A percentile compares a stretch with the other conserved stretches of the same genome.
These are phyloP conservation scores for human DNA, from an alignment of 2,113 vertebrate genomes.

Conservation along the genomic window DNA sequence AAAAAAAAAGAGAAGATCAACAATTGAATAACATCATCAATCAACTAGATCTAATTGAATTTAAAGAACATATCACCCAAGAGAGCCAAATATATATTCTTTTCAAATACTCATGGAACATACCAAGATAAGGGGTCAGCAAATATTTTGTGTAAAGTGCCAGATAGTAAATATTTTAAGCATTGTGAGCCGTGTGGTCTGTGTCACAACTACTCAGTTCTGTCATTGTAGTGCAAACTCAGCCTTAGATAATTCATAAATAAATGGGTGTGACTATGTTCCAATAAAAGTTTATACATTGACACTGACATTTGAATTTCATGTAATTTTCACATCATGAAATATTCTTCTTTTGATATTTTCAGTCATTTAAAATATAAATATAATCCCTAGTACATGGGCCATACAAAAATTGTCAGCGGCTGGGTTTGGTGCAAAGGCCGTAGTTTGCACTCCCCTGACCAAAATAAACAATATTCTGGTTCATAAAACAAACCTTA, in stretches of 20 bases:
- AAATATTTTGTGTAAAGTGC: background rate
- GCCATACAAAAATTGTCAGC: background rate
- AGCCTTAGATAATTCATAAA: background rate
- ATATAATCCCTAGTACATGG: background rate
- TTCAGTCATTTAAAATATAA: background rate
- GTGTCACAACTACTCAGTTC: background rate
- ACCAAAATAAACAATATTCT: background rate
- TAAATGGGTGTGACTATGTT: background rate
- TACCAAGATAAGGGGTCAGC: background rate
- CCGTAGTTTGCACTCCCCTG: background rate
- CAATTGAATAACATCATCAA: background rate
- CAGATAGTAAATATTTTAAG: background rate
- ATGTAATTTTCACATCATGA: background rate
- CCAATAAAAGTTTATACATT: background rate
- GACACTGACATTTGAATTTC: background rate
- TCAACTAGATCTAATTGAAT: background rate
- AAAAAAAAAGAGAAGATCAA: background rate
- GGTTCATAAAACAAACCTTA: background rate
- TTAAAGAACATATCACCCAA: slow-evolving; percentile 3
- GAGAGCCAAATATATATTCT: background rate
- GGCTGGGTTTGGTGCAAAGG: background rate
- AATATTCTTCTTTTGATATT: background rate
- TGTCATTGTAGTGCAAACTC: background rate
- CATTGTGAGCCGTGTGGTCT: background rate
- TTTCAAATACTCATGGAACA: background rate